Conservation (phyloP, 2,113 vertebrate genomes). For the Ancistrus triradiatus region DNA sequence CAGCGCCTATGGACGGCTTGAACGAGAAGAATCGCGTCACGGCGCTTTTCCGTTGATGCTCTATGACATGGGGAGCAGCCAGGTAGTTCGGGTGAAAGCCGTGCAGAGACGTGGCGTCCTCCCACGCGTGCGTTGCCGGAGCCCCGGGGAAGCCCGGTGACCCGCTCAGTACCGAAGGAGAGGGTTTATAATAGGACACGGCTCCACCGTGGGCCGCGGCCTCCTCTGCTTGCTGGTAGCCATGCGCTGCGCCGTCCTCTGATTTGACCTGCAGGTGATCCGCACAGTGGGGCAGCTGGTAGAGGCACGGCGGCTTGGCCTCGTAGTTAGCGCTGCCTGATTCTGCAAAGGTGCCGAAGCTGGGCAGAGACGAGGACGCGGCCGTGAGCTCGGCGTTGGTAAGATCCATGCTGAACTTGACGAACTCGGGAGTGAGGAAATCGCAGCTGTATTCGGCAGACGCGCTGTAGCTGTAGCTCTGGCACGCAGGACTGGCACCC, state of each 20-base stretch:
- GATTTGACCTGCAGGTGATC: constrained; percentile 90
- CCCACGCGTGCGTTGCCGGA: constrained; percentile 78
- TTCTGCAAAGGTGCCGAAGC: constrained; percentile 85
- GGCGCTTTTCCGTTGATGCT: constrained; percentile 81
- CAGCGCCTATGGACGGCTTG: constrained; percentile 82
- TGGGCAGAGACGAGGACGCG: constrained; percentile 83
- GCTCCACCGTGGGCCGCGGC: constrained; percentile 80
- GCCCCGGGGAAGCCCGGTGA: constrained; percentile 46
- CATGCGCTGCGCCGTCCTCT: constrained; percentile 77
- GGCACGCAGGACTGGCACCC: constrained; percentile 93
- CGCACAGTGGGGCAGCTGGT: constrained; percentile 84
- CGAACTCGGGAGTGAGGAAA: constrained; percentile 95
- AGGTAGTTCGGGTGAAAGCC: constrained; percentile 88
- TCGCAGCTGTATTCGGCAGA: constrained; percentile 90
- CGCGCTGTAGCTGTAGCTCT: constrained; percentile 84
- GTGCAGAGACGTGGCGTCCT: constrained; percentile 84
- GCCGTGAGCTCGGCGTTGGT: constrained; percentile 92
- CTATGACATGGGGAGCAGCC: constrained; percentile 82
- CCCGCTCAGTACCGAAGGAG: constrained; percentile 75
- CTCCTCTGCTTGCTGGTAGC: constrained; percentile 73
- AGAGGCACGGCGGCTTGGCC: constrained; percentile 90
- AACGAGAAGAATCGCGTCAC: constrained; percentile 91
- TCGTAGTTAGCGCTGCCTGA: constrained; percentile 77
- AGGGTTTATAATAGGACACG: constrained; percentile 84
- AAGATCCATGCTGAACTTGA: constrained; percentile 99